Percentiles rank a stretch among this genome's conserved stretches.
phyloP scores from a whole-genome alignment of 1,140 invertebrate genomes.

The Sitodiplosis mosellana region DNA sequence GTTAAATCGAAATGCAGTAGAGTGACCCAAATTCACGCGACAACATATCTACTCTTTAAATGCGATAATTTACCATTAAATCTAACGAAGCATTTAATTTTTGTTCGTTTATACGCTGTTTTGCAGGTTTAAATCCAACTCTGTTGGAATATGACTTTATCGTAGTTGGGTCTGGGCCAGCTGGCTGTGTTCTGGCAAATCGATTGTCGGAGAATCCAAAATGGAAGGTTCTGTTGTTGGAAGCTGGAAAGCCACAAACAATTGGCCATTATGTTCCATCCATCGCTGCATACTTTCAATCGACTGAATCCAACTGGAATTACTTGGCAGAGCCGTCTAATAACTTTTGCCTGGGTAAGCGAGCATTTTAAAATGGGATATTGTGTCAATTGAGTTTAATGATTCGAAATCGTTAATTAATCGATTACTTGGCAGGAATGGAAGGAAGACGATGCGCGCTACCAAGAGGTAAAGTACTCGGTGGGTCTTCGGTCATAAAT shows the following conservation, averaged over 20 bases:
- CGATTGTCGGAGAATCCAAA: slow-evolving; percentile 33
- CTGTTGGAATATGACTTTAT: slow-evolving; percentile 55
- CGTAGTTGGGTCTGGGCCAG: slow-evolving; percentile 75
- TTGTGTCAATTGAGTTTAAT: too few relatives aligned
- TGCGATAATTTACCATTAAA: background rate
- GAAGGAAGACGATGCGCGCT: slow-evolving; percentile 30
- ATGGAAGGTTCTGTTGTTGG: slow-evolving; percentile 35
- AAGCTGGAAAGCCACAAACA: slow-evolving; percentile 49
- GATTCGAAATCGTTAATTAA: background rate
- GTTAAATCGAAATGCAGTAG: background rate
- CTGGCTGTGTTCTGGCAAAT: slow-evolving; percentile 66
- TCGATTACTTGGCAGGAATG: slow-evolving; percentile 27
- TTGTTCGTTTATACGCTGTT: background rate
- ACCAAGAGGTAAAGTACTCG: slow-evolving; percentile 42
- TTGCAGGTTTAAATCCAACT: background rate
- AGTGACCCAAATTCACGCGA: background rate
- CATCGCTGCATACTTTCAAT: slow-evolving; percentile 33
- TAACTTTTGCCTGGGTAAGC: slow-evolving; percentile 29
- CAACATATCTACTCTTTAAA: background rate
- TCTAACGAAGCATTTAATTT: background rate
- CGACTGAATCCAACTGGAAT: slow-evolving; percentile 44
- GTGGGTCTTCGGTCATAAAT: slow-evolving; percentile 63
- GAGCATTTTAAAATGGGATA: too few relatives aligned
- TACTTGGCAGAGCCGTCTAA: slow-evolving; percentile 44
- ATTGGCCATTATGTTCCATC: slow-evolving; percentile 45